These are phyloP conservation scores for Sparus aurata DNA, from an alignment of 2,797 vertebrate species.

Conservation along the genomic window DNA sequence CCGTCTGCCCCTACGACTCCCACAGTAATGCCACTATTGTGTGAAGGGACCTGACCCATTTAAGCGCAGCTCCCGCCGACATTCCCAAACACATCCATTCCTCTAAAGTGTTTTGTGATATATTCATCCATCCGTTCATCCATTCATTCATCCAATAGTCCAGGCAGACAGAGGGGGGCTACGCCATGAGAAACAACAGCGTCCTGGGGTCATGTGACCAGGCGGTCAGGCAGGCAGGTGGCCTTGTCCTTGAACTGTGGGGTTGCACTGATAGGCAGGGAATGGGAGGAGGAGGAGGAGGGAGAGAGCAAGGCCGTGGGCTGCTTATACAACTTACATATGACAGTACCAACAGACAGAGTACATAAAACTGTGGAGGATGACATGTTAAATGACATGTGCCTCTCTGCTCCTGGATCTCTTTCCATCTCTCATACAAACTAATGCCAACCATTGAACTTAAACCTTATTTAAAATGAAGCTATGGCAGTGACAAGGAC, in stretches of 20 bases:
- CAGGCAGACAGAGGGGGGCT: conserved; percentile 51
- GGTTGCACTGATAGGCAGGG: conserved; percentile 44
- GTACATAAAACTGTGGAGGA: conserved; percentile 26
- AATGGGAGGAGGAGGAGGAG: conserved; percentile 29
- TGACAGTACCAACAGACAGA: conserved; percentile 22
- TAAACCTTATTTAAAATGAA: not conserved
- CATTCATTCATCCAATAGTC: conserved; percentile 74
- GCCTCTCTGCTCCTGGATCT: not conserved
- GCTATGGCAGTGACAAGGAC: not conserved
- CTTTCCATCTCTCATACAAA: not conserved
- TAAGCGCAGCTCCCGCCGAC: conserved; percentile 67
- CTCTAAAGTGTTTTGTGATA: conserved; percentile 75
- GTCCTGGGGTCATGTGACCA: conserved; percentile 69
- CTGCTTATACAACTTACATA: conserved; percentile 33
- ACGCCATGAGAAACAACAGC: conserved; percentile 72
- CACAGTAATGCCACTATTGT: conserved; percentile 79
- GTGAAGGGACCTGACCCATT: conserved; percentile 83
- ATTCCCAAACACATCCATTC: conserved; percentile 77
- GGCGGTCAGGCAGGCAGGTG: conserved; percentile 66
- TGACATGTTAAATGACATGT: conserved; percentile 14
- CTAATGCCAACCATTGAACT: conserved; percentile 1
- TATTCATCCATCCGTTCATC: conserved; percentile 75
- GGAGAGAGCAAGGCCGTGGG: conserved; percentile 32
- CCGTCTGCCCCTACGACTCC: conserved; percentile 69
- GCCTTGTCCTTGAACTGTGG: conserved; percentile 74